phyloP scores from a whole-genome alignment of 64 coral and sea anemone genomes.

The Hydrozoanthus tunicans region DNA sequence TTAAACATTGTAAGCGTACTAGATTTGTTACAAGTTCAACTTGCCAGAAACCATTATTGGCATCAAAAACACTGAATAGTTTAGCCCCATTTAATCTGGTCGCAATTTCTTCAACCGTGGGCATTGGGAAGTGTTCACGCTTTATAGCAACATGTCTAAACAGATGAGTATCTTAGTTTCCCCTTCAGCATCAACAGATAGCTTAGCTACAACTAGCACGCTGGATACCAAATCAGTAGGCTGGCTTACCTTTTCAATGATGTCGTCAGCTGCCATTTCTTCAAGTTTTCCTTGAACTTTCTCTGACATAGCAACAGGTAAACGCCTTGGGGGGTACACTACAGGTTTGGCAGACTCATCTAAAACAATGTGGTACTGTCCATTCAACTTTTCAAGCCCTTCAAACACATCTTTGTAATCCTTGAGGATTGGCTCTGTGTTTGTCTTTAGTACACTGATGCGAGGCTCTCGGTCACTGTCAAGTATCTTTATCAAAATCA shows the following conservation, averaged over 20 bases:
- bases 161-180: not conserved
- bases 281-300: no score
- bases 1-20: not conserved
- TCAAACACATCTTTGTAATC: no score
- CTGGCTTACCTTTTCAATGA: no score
- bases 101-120: not conserved
- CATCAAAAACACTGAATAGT: conserved; percentile 28
- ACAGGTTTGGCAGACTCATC: no score
- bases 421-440: no score
- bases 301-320: no score
- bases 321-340: no score
- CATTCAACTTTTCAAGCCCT: no score
- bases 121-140: conserved; percentile 13
- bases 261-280: no score
- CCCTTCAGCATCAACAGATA: not conserved
- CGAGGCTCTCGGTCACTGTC: not conserved
- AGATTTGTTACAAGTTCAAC: not conserved
- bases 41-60: conserved; percentile 33
- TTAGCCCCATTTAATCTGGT: not conserved
- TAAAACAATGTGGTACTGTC: not conserved
- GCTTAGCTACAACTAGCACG: no score
- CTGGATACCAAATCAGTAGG: no score
- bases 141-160: conserved; percentile 18
- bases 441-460: no score
- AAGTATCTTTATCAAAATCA: conserved; percentile 18